Evolutionary conservation across 2,797 vertebrate species (phyloP).

Genomic region (Paratrypauchen microcephalus): DNA sequence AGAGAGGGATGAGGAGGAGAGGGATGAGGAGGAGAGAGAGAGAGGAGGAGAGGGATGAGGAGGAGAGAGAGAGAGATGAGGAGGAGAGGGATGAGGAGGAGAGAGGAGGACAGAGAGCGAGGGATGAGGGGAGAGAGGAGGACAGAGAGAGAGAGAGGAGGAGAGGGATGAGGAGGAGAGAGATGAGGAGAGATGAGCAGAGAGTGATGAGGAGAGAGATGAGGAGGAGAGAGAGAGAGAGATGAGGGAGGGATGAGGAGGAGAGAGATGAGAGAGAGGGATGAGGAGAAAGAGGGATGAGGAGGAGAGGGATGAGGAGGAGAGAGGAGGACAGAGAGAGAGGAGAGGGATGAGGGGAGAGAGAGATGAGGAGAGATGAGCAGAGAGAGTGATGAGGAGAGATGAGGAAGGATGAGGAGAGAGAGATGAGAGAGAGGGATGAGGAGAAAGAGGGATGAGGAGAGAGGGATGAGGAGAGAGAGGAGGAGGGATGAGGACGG

Average conservation of each 20-base stretch:
- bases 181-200: background rate
- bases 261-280: background rate
- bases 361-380: background rate
- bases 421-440: background rate
- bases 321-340: too few relatives aligned
- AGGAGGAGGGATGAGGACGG: background rate
- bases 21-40: background rate
- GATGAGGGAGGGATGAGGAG: background rate
- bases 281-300: background rate
- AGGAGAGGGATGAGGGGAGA: background rate
- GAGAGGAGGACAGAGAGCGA: too few relatives aligned
- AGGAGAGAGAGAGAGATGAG: background rate
- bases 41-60: background rate
- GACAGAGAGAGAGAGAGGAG: background rate
- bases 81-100: too few relatives aligned
- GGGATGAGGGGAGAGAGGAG: background rate
- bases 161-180: background rate
- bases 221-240: background rate
- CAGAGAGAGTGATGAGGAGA: background rate
- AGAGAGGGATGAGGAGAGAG: background rate
- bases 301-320: too few relatives aligned
- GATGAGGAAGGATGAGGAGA: background rate
- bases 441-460: background rate
- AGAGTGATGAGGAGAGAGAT: too few relatives aligned
- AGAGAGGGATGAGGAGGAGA: background rate